Evolutionary conservation across 2,888 invertebrate genomes (phyloP), one percentile per base, ranked within the genome.

Genomic region (Ryuthela nishihirai): DNA sequence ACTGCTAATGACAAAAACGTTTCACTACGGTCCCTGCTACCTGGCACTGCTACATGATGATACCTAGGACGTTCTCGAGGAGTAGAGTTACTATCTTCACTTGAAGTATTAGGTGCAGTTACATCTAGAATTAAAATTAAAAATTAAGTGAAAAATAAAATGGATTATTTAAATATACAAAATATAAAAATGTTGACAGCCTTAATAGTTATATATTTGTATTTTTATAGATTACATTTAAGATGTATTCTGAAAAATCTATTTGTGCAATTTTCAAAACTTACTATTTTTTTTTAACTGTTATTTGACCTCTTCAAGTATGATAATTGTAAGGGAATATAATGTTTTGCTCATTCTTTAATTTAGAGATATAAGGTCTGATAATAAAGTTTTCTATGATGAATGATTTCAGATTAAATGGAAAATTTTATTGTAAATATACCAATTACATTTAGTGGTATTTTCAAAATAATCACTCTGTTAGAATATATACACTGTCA

Each of bases 41-140:
- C 85, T 0, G 86, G 85, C 17, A 88, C 85, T 1, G 83, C 81
- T 4, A 86, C 83, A 71, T 88, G 88, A 67, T 85, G 85, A 69
- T 87, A 87, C 35, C 80, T 72, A 6, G 81, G 80, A 47, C 62
- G 56, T 41, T 67, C 67, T 3, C 65, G 49, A 7, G 54, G 50
- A 21, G 53, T 25, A 17, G 48, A 43, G 21, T 44, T 17, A 36
- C 34, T 54, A 20, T 62, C 62, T 25, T 60, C 60, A 38, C 34
- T 42, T 23, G 60, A 39, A n/a, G 45, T 38, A 43, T 40, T 47
- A 24, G 53, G 20, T 6, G 41, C 24, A 29, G 21, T 43, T 17
- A 52, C 43, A 46, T 58, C 52, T 52, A 25, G 18, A 32, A 40
- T 18, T 40, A 40, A 10, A 7, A 17, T 26, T n/a, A 7, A 9